Percentiles rank a stretch among this genome's conserved stretches.
Evolutionary conservation across 2,888 invertebrate species (phyloP).

Genomic region (Perdita meconis): DNA sequence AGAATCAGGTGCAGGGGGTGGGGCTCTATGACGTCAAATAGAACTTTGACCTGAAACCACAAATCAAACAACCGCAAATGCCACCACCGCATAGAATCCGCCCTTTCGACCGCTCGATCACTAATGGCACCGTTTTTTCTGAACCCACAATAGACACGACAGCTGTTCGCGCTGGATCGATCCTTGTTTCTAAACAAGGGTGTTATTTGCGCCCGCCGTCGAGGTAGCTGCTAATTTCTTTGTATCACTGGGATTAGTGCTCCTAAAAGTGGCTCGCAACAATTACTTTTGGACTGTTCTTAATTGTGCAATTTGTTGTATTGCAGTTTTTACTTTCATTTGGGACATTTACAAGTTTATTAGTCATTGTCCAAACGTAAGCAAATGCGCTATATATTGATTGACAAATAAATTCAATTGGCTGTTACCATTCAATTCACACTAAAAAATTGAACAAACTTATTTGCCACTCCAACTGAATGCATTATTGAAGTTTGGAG

Average conservation of each 20-base stretch:
- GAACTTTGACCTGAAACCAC: slow-evolving; percentile 29
- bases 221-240: slow-evolving; percentile 10
- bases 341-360: no score
- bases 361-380: no score
- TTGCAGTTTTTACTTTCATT: no score
- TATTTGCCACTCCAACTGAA: no score
- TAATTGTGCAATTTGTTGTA: no score
- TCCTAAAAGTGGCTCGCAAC: background rate
- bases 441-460: no score
- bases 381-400: no score
- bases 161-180: slow-evolving; percentile 22
- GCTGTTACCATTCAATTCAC: no score
- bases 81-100: background rate
- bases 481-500: no score
- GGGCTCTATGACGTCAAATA: background rate
- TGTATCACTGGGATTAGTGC: background rate
- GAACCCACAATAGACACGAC: slow-evolving; percentile 29
- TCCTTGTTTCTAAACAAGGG: slow-evolving; percentile 6
- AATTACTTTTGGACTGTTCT: no score
- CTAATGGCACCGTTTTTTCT: slow-evolving; percentile 42
- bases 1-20: background rate
- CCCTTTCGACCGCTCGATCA: slow-evolving; percentile 13
- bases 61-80: slow-evolving; percentile 39
- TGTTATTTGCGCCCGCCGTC: background rate
- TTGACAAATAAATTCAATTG: no score